Evolutionary conservation across 2,888 invertebrate species (phyloP), one percentile per base, ranked within the genome.

Genomic region (Exocentrus adspersus): DNA sequence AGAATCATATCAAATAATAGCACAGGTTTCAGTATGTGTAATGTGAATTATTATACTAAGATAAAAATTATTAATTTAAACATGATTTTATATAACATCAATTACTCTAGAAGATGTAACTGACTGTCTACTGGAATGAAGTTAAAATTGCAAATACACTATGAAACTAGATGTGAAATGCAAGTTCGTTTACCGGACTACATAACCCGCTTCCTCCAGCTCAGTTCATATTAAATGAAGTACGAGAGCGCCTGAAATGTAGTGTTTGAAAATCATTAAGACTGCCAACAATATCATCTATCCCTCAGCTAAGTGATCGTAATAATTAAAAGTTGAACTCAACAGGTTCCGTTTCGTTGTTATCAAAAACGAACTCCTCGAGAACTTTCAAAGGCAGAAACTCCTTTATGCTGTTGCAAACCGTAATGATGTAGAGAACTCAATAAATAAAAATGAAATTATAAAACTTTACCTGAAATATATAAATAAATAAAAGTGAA

Each of bases 201-300:
- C 17, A 48, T 12, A 37, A 5, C 14, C 28, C 14, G 48, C 16
- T 48, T 28, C 14, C 21, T 58, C 50, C 21, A 21, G 24, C 24
- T 58, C 24, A 17, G 41, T 50, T 41, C 50, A 58, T 50, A 50
- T 50, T 32, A 28, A 58, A 50, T 58, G 24, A 32, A 58, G 58
- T 58, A 37, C 24, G 43, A 57, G 56, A 45, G 48, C 37, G 48
- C 50, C 42, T 28, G 21, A 32, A 32, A 58, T 48, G 58, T 58
- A 58, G 50, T 58, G 58, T 58, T 58, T 58, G 58, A 50, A 50
- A 37, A 58, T 58, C 58, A 58, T 58, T 58, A 58, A 50, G 24
- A 14, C 58, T 58, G 58, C 58, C 58, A 58, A 58, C 58, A 24
- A 58, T 50, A 50, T 58, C 48, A 41, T 58, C 48, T 48, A 48